Percentiles rank a stretch among this genome's conserved stretches.
Evolutionary conservation across 2,113 vertebrate genomes (phyloP).

Genomic region (Coracopsis vasa): DNA sequence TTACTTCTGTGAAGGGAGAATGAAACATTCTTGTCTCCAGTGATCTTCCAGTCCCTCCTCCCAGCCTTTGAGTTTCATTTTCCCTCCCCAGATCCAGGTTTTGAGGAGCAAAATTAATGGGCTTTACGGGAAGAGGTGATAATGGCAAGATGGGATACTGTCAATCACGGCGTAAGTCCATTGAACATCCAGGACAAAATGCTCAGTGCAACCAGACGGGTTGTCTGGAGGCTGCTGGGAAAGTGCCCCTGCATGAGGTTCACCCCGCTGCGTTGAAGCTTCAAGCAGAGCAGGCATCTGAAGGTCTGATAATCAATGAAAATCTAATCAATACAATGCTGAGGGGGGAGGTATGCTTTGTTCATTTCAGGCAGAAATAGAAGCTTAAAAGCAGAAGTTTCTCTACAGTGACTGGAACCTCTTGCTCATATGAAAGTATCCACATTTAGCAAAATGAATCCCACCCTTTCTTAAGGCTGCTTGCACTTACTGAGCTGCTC

Average conservation of each 20-base stretch:
- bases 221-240: not conserved
- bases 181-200: not conserved
- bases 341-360: not conserved
- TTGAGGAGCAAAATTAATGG: not conserved
- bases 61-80: not conserved
- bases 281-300: not conserved
- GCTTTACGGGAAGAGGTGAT: not conserved
- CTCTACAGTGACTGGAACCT: not conserved
- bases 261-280: rapidly evolving
- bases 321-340: not conserved
- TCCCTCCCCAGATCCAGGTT: not conserved
- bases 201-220: not conserved
- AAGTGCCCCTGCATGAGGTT: not conserved
- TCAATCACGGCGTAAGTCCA: not conserved
- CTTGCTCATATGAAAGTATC: not conserved
- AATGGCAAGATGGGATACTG: not conserved
- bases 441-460: not conserved
- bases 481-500: not conserved
- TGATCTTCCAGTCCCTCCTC: not conserved
- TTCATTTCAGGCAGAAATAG: not conserved
- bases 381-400: not conserved
- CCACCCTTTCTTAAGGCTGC: not conserved
- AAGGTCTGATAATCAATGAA: not conserved
- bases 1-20: slow-evolving; percentile 4
- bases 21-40: not conserved